These are phyloP conservation scores for Bruchidius siliquastri DNA, from an alignment of 2,888 invertebrate genomes.

Conservation along the genomic window DNA sequence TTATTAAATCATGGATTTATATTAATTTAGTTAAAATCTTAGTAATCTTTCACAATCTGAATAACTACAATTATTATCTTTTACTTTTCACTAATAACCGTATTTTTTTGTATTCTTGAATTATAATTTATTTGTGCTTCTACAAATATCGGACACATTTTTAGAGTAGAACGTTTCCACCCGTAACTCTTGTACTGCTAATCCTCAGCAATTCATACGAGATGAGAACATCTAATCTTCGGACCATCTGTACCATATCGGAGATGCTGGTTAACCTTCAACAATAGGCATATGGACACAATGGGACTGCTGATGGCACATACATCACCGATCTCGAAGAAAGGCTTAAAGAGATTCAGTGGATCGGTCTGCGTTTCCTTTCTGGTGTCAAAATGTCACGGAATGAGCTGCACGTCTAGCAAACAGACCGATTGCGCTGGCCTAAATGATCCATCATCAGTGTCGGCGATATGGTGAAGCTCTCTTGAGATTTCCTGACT, in stretches of 20 bases:
- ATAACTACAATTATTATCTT: too few relatives aligned
- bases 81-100: too few relatives aligned
- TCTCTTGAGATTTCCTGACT: not conserved
- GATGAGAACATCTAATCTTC: not conserved
- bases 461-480: not conserved
- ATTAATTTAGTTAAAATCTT: too few relatives aligned
- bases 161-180: not conserved
- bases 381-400: slow-evolving; percentile 23
- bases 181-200: not conserved
- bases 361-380: slow-evolving; percentile 19
- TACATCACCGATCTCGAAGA: slow-evolving; percentile 24
- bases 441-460: not conserved
- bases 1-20: too few relatives aligned
- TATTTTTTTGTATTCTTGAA: too few relatives aligned
- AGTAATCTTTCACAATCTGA: too few relatives aligned
- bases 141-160: too few relatives aligned
- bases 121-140: too few relatives aligned
- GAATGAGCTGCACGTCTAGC: not conserved
- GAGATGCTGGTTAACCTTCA: not conserved
- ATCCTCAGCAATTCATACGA: not conserved
- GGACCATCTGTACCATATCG: not conserved
- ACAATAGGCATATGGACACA: not conserved
- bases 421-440: not conserved
- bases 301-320: slow-evolving; percentile 8
- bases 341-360: slow-evolving; percentile 23